Base-by-base conservation (phyloP, 2,888 invertebrate species). In the Horisme vitalbata region DNA sequence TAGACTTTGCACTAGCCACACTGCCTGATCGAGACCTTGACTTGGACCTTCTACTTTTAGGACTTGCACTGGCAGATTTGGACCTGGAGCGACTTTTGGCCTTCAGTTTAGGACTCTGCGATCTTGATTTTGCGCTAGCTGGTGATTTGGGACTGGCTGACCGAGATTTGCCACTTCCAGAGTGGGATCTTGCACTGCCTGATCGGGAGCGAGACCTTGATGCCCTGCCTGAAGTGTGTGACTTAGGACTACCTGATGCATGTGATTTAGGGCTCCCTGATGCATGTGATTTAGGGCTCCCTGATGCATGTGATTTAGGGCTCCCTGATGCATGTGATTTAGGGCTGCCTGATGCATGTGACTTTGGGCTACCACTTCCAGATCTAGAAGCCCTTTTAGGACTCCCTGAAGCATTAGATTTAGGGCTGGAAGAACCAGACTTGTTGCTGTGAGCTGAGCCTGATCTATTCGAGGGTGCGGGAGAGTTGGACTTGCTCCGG, bases 401-500 rank as follows among this genome's bases (percentile, higher is more conserved):
- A 38, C 82, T 85, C 10, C 79, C 83, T 0, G 91, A 90, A 21
- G 75, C 81, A 35, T 79, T 77, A 0, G 91, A 90, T 51, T 79
- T 83, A 4, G 82, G 79, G 33, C 84, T 85, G 3, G 84, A 83
- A 11, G 88, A 86, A 0, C 48, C 48, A 4, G 48, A 48, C 8
- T 48, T 48, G 26, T 34, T 37, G 30, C 91, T 91, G 3, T 71
- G 80, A 12, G 79, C 79, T 5, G 89, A 89, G 3, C 82, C 84
- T 2, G 90, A 86, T 64, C 80, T 71, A 32, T 84, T 79, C 0
- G 86, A 85, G 14, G 60, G 75, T 5, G 68, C 83, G 6, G 85
- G 88, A 1, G 89, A 87, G 52, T 87, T 86, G 0, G 90, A 90
- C 56, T 85, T 86, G 66, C 87, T 86, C 5, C 82, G 71, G 8